Evolutionary conservation across 2,888 invertebrate genomes (phyloP).

Genomic region (Pelosia muscerda): DNA sequence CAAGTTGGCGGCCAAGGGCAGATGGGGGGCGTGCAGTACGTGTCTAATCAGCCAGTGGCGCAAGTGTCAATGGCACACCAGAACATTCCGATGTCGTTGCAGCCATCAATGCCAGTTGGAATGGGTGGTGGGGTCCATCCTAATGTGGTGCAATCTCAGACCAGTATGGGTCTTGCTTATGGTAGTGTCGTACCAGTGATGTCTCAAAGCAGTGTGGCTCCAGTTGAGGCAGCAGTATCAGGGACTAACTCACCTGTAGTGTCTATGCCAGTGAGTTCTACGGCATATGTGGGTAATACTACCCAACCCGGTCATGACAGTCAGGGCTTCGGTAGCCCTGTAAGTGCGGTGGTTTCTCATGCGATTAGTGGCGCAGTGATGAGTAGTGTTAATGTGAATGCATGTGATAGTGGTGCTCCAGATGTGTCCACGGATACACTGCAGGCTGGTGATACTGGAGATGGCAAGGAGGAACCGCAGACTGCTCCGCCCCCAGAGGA

Average conservation of each 20-base stretch:
- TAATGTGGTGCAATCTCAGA: slow-evolving; percentile 83
- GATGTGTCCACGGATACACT: slow-evolving; percentile 70
- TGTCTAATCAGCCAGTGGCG: slow-evolving; percentile 74
- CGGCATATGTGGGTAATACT: slow-evolving; percentile 72
- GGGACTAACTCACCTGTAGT: slow-evolving; percentile 85
- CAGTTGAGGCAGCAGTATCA: slow-evolving; percentile 79
- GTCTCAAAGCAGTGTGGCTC: slow-evolving; percentile 84
- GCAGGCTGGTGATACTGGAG: slow-evolving; percentile 76
- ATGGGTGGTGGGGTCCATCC: slow-evolving; percentile 81
- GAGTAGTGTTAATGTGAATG: slow-evolving; percentile 82
- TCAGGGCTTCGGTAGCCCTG: slow-evolving; percentile 85
- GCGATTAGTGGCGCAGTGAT: slow-evolving; percentile 79
- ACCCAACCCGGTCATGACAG: slow-evolving; percentile 77
- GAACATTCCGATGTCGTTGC: slow-evolving; percentile 85
- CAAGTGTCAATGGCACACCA: slow-evolving; percentile 82
- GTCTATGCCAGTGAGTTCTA: slow-evolving; percentile 80
- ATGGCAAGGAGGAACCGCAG: slow-evolving; percentile 80
- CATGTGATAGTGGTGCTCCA: slow-evolving; percentile 80
- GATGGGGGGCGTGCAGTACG: slow-evolving; percentile 79
- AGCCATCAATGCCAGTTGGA: slow-evolving; percentile 79
- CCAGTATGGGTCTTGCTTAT: slow-evolving; percentile 80
- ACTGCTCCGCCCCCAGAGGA: slow-evolving; percentile 75
- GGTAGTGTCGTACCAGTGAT: slow-evolving; percentile 82
- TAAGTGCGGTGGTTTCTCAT: slow-evolving; percentile 83
- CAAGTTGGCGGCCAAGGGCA: slow-evolving; percentile 80